These are phyloP conservation scores for Labeo catla DNA, from an alignment of 2,113 vertebrate genomes.

Conservation along the genomic window DNA sequence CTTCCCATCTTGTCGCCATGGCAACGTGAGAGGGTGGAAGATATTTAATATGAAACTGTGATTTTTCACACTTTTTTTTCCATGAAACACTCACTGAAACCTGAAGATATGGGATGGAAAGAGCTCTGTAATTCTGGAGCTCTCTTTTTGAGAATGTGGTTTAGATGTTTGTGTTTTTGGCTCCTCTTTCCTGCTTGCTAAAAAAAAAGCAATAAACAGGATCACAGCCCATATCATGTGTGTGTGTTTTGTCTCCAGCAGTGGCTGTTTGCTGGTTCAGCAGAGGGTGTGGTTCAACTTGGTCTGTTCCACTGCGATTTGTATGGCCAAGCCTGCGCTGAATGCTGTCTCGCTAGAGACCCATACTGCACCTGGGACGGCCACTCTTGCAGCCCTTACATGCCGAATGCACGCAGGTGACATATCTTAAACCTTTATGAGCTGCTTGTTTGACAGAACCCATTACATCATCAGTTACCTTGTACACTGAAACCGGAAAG, in stretches of 20 bases:
- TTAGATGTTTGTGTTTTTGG: neutral
- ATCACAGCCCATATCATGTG: constrained; percentile 19
- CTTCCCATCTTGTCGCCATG: constrained; percentile 50
- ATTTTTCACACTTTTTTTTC: constrained; percentile 50
- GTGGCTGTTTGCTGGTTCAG: constrained; percentile 82
- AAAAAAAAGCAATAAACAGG: neutral
- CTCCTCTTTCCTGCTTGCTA: neutral
- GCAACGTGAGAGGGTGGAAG: constrained; percentile 49
- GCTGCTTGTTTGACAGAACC: neutral
- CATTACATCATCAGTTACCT: neutral
- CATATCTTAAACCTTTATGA: constrained; percentile 1
- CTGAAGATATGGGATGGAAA: neutral
- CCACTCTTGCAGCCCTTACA: constrained; percentile 80
- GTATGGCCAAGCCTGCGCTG: constrained; percentile 80
- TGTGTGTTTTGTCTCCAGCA: constrained; percentile 61
- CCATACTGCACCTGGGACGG: constrained; percentile 85
- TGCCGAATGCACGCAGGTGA: constrained; percentile 76
- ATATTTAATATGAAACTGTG: constrained; percentile 45
- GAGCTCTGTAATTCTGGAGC: neutral
- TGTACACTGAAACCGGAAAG: neutral
- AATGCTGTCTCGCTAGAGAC: constrained; percentile 82
- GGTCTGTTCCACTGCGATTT: constrained; percentile 81
- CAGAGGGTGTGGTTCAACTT: constrained; percentile 79
- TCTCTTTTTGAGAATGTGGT: constrained; percentile 1
- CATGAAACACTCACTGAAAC: neutral